These are phyloP conservation scores for Myiotriccus ornatus DNA, from an alignment of 2,797 vertebrate genomes.

Conservation along the genomic window DNA sequence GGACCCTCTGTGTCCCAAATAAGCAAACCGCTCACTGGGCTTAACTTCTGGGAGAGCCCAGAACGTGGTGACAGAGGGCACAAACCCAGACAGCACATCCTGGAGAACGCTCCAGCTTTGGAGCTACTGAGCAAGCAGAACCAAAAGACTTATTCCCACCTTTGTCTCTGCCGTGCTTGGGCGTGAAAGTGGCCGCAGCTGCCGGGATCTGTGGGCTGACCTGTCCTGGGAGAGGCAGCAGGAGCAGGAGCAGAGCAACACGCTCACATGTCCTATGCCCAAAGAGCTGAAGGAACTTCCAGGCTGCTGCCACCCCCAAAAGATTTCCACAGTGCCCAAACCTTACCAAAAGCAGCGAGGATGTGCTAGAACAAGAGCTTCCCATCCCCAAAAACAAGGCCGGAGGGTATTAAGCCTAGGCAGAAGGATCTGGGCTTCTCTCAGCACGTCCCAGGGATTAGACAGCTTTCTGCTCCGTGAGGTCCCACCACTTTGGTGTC, in stretches of 20 bases:
- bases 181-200: rapidly evolving
- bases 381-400: neutral
- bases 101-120: neutral
- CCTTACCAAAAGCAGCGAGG: neutral
- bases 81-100: neutral
- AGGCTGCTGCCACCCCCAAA: neutral
- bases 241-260: neutral
- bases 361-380: neutral
- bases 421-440: neutral
- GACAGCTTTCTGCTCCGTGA: neutral
- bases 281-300: neutral
- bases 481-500: neutral
- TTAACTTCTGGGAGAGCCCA: neutral
- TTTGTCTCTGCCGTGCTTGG: neutral
- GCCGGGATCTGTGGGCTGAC: neutral
- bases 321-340: neutral
- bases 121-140: neutral
- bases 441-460: rapidly evolving
- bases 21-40: neutral
- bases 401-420: neutral
- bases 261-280: rapidly evolving
- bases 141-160: neutral
- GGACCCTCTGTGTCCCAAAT: neutral
- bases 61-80: neutral
- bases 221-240: neutral